phyloP scores from a whole-genome alignment of 2,113 vertebrate species.

The Pandion haliaetus region DNA sequence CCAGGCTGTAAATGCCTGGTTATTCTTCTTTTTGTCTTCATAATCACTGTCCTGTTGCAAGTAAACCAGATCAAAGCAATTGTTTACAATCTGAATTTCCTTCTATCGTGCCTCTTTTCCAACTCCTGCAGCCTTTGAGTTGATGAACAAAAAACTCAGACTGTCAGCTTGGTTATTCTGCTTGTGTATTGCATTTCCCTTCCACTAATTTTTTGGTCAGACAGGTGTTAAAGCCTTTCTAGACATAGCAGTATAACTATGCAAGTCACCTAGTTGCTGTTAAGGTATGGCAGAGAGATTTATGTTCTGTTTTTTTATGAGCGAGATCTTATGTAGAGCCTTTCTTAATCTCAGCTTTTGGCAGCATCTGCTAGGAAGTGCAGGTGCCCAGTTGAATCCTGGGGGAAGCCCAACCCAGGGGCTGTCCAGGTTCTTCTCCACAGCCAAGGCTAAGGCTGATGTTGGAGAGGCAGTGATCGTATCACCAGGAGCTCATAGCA shows the following conservation, averaged over 20 bases:
- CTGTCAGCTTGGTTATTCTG: not conserved
- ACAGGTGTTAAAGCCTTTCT: not conserved
- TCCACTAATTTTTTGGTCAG: not conserved
- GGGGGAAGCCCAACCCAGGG: not conserved
- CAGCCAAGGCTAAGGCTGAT: not conserved
- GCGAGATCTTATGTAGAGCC: not conserved
- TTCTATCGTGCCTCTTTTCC: not conserved
- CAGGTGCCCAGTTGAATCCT: not conserved
- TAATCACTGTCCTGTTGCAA: not conserved
- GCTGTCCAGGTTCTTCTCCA: not conserved
- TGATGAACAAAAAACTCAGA: not conserved
- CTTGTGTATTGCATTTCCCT: not conserved
- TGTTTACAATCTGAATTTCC: not conserved
- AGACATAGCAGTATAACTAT: not conserved
- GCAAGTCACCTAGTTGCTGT: not conserved
- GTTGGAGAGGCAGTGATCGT: not conserved
- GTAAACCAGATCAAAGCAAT: not conserved
- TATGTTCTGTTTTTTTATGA: not conserved
- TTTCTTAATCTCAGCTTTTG: not conserved
- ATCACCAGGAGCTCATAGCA: not conserved
- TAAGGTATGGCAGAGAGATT: not conserved
- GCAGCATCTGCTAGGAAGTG: not conserved
- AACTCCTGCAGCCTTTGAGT: not conserved
- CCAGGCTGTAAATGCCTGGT: not conserved
- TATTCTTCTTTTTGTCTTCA: not conserved